Evolutionary conservation across 2,113 vertebrate species (phyloP), one percentile per base, ranked within the genome.

Genomic region (Mastomys coucha): DNA sequence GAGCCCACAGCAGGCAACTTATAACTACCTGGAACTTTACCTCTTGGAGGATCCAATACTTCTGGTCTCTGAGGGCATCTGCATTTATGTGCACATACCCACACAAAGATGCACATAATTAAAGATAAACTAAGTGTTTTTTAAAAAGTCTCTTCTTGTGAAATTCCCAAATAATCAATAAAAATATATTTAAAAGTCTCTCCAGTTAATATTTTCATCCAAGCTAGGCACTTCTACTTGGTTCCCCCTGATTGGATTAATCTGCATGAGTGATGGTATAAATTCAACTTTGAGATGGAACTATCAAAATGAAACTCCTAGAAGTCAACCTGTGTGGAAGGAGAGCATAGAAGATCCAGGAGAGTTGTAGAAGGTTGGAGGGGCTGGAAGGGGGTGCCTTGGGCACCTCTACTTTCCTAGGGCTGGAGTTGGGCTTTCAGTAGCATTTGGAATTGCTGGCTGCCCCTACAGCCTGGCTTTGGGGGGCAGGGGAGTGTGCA

Each of bases 381-480:
- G 33, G 78, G 36, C 33, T 26, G 76, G 67, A 42, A 16, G 12
- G 26, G n/a, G 2, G 33, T 0, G 2, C 2, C 11, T 1, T 0
- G 36, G 42, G 33, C 3, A 1, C 12, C 39, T 22, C 81, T 2
- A 1, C 60, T 31, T 33, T 3, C 42, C 16, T 1, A 24, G 24
- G 65, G 49, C 2, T 11, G 70, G 60, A 75, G 81, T 39, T 12
- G 24, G 14, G 51, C n/a, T 2, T 58, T 31, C 0, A 16, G n/a
- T 45, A 8, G 67, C 17, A 72, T 87, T 4, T 0, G 0, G n/a
- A 42, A 51, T 17, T 5, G 19, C 4, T 5, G 0, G 81, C 42
- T 63, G 14, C 1, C 9, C 39, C 28, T 0, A 0, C 2, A 26
- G 3, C 28, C 45, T 33, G 8, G 3, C 12, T 3, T 78, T 39